A percentile compares a stretch with the other conserved stretches of the same genome.
These are phyloP conservation scores for Vespertilio murinus DNA, from an alignment of 2,797 vertebrate species.

Conservation along the genomic window DNA sequence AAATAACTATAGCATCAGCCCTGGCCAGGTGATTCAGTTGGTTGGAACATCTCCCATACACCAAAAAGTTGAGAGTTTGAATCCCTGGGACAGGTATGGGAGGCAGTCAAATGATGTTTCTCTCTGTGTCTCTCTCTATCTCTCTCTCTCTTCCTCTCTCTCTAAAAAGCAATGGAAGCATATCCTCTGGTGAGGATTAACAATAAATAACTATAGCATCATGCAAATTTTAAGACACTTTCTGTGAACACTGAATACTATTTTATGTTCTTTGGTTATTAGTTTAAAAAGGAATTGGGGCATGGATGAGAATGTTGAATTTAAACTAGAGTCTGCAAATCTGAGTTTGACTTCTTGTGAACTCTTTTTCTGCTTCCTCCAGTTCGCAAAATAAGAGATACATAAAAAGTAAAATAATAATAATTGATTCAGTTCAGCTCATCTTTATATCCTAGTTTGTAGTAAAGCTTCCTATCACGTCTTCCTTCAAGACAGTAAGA, in stretches of 20 bases:
- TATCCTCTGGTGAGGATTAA: too few relatives aligned
- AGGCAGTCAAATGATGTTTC: too few relatives aligned
- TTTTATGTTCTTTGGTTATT: background rate
- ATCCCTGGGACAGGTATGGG: too few relatives aligned
- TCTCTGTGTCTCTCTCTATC: too few relatives aligned
- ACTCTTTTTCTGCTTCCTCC: background rate
- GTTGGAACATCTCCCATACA: too few relatives aligned
- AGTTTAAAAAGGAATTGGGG: conserved; percentile 27
- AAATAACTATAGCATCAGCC: background rate
- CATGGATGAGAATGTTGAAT: conserved; percentile 25
- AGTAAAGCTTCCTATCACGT: background rate
- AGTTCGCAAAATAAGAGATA: background rate
- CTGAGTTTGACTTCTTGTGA: background rate
- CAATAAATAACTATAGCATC: background rate
- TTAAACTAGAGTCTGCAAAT: background rate
- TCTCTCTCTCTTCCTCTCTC: too few relatives aligned
- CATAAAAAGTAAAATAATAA: background rate
- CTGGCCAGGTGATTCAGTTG: too few relatives aligned
- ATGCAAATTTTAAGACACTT: background rate
- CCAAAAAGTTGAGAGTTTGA: too few relatives aligned
- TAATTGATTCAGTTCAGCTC: background rate
- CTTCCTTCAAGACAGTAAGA: background rate
- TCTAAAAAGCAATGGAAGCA: too few relatives aligned
- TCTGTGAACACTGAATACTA: background rate
- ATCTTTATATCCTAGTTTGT: background rate